Evolutionary conservation across 2,113 vertebrate species (phyloP), one percentile per base, ranked within the genome.

Genomic region (Limnothrissa miodon): DNA sequence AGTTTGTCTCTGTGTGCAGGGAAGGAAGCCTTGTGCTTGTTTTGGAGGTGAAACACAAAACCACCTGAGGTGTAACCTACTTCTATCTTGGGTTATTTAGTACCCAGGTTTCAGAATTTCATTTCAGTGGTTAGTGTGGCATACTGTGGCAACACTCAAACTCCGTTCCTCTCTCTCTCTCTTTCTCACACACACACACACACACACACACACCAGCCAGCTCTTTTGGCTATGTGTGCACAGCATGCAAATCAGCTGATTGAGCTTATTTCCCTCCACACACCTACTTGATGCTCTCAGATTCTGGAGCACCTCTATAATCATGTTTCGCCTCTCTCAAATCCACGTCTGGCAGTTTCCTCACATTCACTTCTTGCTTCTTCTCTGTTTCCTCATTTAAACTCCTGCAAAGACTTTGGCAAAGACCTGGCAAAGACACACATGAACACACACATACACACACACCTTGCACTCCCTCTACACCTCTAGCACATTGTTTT

Each of bases 401-500:
- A 66, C 25, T 66, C 29, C 59, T 66, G 59, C 25, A 66, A 66
- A 66, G 59, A 66, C 59, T 29, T 66, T 66, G 59, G 59, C 59
- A 66, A 66, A 66, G 59, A 66, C 59, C 29, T 25, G 33, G 15
- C 48, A 53, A 3, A 53, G 1, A 53, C 48, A 53, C 48, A 53
- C 48, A 53, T 21, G 15, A 3, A 53, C 48, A 53, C 59, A 74
- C 78, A 83, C 83, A 59, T 83, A 78, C 62, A 4, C 62, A 23
- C 83, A 42, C 85, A 79, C 70, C 3, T 86, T 85, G 79, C 9
- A 62, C 66, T 80, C 59, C 23, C 39, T 82, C 85, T 86, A 89
- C 94, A 93, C 93, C 93, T 91, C 94, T 93, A 94, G 94, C 93
- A 94, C 93, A 95, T 96, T 96, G 95, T 95, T 95, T 94, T 96